Evolutionary conservation across 1,140 invertebrate species (phyloP), one percentile per base, ranked within the genome.

Genomic region (Achroia grisella): DNA sequence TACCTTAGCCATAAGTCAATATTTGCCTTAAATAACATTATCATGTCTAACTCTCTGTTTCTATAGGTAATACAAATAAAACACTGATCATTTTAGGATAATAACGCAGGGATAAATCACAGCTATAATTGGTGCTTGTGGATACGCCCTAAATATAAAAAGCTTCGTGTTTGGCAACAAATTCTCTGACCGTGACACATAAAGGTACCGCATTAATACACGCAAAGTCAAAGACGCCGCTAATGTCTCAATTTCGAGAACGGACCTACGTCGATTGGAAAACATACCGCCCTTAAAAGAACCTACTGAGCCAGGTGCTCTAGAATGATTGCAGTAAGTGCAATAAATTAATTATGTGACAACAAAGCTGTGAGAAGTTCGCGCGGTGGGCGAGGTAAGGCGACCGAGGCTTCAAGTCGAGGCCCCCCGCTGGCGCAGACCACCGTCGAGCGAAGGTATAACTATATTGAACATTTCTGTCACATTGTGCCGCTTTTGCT

Each of bases 281-380:
- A 82, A 79, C 67, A 79, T 32, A 78, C 75, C 75, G 78, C 75
- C 78, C 67, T 39, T 34, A 56, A 55, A 36, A 47, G 47, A 37
- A 58, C 63, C 71, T 58, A 70, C 69, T 65, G 69, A 46, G 47
- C 54, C 58, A 59, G 60, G 60, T 65, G 56, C 68, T 68, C 58
- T 37, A 17, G 35, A 56, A 41, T 46, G 51, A 66, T 51, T 62
- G 62, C 64, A 62, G 61, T 62, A 39, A 60, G 67, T 69, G 75
- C 73, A 78, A 83, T 80, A 83, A 80, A 80, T 83, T 78, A 83
- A 80, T 83, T 83, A 77, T 57, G 68, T 71, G 73, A 76, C 76
- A 82, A 78, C 76, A 71, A 75, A 71, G 68, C 71, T 66, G 72
- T 80, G 70, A 78, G 75, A 66, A 79, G 67, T 68, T 69, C 54